A percentile compares a stretch with the other conserved stretches of the same genome.
Evolutionary conservation across 2,113 vertebrate species (phyloP).

Genomic region (Notechis scutatus): DNA sequence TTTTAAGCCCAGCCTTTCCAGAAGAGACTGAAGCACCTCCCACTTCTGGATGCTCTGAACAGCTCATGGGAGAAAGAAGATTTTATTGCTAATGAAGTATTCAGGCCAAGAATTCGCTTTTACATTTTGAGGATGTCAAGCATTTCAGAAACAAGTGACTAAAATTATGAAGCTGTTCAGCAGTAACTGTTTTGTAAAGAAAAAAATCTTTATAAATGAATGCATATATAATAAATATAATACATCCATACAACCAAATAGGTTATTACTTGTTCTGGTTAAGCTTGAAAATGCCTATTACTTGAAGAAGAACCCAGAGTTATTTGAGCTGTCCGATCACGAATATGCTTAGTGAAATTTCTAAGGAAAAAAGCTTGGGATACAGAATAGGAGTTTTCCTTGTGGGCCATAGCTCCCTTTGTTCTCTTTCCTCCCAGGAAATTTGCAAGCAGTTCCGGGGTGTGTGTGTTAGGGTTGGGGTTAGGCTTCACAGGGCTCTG

Average conservation of each 20-base stretch:
- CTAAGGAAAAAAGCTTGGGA: not conserved
- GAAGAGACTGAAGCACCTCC: no score
- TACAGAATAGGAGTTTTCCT: not conserved
- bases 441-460: not conserved
- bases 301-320: not conserved
- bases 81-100: constrained; percentile 42
- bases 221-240: constrained; percentile 35
- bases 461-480: no score
- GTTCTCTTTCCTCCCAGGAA: not conserved
- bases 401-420: not conserved
- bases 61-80: not conserved
- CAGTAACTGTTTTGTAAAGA: constrained; percentile 3
- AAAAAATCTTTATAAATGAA: constrained; percentile 35
- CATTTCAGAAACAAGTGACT: constrained; percentile 36
- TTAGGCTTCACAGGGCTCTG: not conserved
- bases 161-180: constrained; percentile 38
- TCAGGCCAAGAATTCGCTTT: constrained; percentile 13
- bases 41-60: no score
- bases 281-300: constrained; percentile 15
- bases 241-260: constrained; percentile 23
- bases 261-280: constrained; percentile 9
- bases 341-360: not conserved
- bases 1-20: no score
- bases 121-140: constrained; percentile 34
- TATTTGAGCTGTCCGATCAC: not conserved